Base-by-base conservation (phyloP, 2,113 vertebrate species). In the Rutilus rutilus region DNA sequence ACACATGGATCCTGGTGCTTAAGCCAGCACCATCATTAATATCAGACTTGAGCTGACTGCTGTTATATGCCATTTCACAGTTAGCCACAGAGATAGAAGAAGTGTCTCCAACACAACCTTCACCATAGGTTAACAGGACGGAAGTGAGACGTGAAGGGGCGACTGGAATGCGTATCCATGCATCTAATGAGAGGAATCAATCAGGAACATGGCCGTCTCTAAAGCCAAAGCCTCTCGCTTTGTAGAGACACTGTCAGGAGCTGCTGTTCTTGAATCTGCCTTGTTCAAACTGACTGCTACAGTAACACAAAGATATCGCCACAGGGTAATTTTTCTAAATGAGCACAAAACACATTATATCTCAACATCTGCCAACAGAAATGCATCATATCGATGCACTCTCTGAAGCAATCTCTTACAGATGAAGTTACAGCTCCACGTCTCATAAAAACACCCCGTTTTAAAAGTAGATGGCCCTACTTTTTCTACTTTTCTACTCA, bases 1-100 rank as follows among this genome's bases (percentile, higher is more conserved):
- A 64, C 86, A 75, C 30, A 45, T n/a, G 69, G 87, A 85, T 88
- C 75, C 75, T 76, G 65, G 90, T 39, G 67, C 69, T 45, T 65
- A 19, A 60, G 12, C 86, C 69, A 78, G 2, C 73, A 30, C 36
- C 25, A 25, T 83, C 84, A 86, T 90, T 79, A 85, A 88, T 82
- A 86, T 60, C 79, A 82, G 84, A 86, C 50, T 33, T 87, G 83
- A 83, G 6, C 47, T 71, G 78, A 85, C 50, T 77, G 79, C 54
- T 52, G 45, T 84, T 57, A 57, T 86, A 69, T 75, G 60, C 15
- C 33, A 71, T 77, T 52, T 54, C 64, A 42, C 27, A 77, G 25
- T 52, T 80, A 67, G 57, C 85, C 39, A 27, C 42, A 4, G 30
- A 69, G 86, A 89, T 85, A 14, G 30, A 33, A 84, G 57, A 54